Base-by-base conservation (phyloP, 2,797 vertebrate species). In the Glyptemys insculpta region DNA sequence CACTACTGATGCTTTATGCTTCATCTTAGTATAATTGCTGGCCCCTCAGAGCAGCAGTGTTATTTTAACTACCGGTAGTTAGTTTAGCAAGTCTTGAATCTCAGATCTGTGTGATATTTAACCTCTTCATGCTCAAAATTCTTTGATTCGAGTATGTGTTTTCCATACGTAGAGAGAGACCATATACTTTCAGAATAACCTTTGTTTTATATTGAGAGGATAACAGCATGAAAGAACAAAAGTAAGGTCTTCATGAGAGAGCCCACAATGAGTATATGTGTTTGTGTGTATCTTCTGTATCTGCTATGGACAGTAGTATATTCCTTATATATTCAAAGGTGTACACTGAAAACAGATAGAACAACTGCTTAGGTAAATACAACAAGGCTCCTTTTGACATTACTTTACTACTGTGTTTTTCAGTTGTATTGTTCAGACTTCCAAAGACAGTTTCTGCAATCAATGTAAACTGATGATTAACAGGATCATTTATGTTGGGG, bases 401-500 rank as follows among this genome's bases (percentile, higher is more conserved):
- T 86, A 41, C 15, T 94, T 95, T 80, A 84, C 59, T 89, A 34
- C n/a, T 81, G 50, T n/a, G 16, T 81, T 96, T 94, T 93, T 88
- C 76, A 91, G 74, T 59, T 52, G 90, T 85, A 90, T 96, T 94
- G 94, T 68, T 91, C 11, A 16, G 72, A 87, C 86, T 84, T 94
- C 84, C 86, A 92, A 31, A 0, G 1, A 87, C 91, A 94, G 82
- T 91, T 88, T 95, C 74, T 91, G 85, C 88, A 94, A 96, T 94
- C 88, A 95, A 6, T 57, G 74, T 95, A 87, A 95, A 94, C 37
- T 93, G 94, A 79, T 95, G 65, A 95, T 94, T 90, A 95, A 96
- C 44, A 91, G 44, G 52, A 87, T 93, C 88, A 87, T 93, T 95
- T 94, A 59, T 93, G 21, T 93, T 41, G 86, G 92, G 92, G 79